Evolutionary conservation across 2,113 vertebrate species (phyloP), one percentile per base, ranked within the genome.

Genomic region (Lasiurus borealis): DNA sequence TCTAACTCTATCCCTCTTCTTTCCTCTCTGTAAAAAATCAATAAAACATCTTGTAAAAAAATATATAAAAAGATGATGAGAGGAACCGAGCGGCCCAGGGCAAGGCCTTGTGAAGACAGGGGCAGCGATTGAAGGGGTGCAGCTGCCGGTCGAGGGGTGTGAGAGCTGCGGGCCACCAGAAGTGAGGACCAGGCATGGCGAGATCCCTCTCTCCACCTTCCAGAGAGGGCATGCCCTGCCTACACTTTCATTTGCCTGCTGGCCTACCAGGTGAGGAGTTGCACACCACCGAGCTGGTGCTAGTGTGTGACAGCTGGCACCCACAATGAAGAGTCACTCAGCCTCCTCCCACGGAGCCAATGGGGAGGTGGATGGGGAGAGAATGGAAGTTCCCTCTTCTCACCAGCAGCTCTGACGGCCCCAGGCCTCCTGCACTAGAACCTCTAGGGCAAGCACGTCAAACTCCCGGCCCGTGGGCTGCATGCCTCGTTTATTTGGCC

Each of bases 131-230:
- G 12, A 52, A 62, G 18, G 3, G 52, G 59, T 16, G 12, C 36
- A 71, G 40, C 36, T 34, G 23, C 10, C 7, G 27, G 36, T 3
- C 9, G 5, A 48, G 36, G 50, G 44, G 31, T 0, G 34, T 29
- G 1, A 0, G 66, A 29, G 3, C 9, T 8, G 75, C 0, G 31
- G 50, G 40, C 83, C 73, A 13, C 48, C 0, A 0, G 12, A 18
- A 23, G 73, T 8, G 2, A 50, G 64, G 75, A 14, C 23, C 4
- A 72, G 50, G 31, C 50, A 8, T 1, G 31, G 36, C 2, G 8
- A 1, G 27, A 10, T 3, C 34, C 75, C 23, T 36, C 23, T 31
- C 36, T 34, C 6, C 7, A 40, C 64, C 64, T 48, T 31, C 23
- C 31, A 13, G 31, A 31, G 50, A 15, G 2, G 10, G 16, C 50